Percentiles rank a stretch among this genome's conserved stretches.
Conservation (phyloP, 1,140 invertebrate species). For the Drosophila suzukii region DNA sequence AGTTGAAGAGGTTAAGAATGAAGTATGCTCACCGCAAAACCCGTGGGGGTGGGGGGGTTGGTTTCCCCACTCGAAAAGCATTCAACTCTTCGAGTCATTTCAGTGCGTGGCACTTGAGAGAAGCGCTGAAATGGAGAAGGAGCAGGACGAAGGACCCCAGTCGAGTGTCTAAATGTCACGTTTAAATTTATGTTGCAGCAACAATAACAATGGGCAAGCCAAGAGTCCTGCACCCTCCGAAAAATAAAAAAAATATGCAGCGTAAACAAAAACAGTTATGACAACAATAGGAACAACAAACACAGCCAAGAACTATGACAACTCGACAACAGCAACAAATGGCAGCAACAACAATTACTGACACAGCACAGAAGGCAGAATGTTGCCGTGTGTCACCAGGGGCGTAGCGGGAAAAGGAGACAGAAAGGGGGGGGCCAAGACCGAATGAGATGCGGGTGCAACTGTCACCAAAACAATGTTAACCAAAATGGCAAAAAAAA, state of each 20-base stretch:
- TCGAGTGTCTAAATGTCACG: constrained; percentile 70
- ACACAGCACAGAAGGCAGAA: constrained; percentile 56
- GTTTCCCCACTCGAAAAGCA: not conserved
- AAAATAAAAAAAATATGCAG: constrained; percentile 40
- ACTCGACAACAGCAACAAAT: constrained; percentile 46
- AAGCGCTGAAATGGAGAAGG: constrained; percentile 5
- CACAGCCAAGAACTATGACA: constrained; percentile 61
- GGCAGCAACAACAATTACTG: constrained; percentile 48
- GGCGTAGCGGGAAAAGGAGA: not conserved
- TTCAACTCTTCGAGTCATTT: constrained; percentile 38
- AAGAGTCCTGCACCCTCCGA: not conserved
- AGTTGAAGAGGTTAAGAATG: constrained; percentile 54
- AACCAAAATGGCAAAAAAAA: constrained; percentile 58
- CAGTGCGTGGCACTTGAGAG: constrained; percentile 50
- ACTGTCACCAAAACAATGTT: constrained; percentile 69
- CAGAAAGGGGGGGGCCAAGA: not conserved
- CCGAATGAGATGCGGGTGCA: constrained; percentile 52
- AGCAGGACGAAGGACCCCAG: constrained; percentile 19
- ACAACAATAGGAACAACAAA: constrained; percentile 74
- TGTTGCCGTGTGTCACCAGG: constrained; percentile 45
- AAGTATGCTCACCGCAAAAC: constrained; percentile 14
- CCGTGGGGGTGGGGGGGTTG: too few species aligned
- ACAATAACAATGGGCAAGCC: constrained; percentile 47
- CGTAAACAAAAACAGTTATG: constrained; percentile 72
- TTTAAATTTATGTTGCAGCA: constrained; percentile 66